A percentile compares a stretch with the other conserved stretches of the same genome.
Evolutionary conservation across 2,888 invertebrate genomes (phyloP).

Genomic region (Gisinianus flammeolus): DNA sequence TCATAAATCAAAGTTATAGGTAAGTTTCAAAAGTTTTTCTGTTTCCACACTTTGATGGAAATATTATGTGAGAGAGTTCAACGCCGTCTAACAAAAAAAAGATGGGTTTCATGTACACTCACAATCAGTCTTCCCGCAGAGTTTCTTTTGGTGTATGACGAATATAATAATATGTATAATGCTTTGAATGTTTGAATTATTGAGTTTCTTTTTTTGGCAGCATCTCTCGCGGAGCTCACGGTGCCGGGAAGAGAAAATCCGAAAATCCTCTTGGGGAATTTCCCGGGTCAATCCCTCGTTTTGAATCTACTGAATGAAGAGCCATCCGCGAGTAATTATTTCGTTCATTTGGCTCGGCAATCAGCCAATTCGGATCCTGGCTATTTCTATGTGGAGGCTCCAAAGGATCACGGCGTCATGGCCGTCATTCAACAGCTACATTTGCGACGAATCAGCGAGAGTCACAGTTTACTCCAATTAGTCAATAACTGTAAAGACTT

Average conservation of each 20-base stretch:
- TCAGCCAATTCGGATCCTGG: conserved; percentile 32
- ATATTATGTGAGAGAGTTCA: too few relatives aligned
- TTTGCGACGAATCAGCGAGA: conserved; percentile 24
- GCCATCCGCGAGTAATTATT: conserved; percentile 23
- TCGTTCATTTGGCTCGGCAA: conserved; percentile 32
- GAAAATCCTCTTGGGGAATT: conserved; percentile 21
- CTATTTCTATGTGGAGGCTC: conserved; percentile 27
- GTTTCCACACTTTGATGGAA: too few relatives aligned
- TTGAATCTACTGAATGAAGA: conserved; percentile 20
- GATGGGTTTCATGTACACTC: too few relatives aligned
- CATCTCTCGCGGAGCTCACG: conserved; percentile 24
- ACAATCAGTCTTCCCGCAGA: too few relatives aligned
- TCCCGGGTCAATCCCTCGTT: conserved; percentile 22
- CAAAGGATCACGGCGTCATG: conserved; percentile 30
- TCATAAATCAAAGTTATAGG: too few relatives aligned
- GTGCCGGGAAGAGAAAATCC: conserved; percentile 33
- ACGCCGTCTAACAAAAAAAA: too few relatives aligned
- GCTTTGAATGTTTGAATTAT: neutral
- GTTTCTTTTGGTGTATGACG: neutral
- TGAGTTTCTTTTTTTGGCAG: conserved; percentile 2
- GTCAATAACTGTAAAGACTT: conserved; percentile 36
- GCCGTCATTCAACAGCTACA: conserved; percentile 34
- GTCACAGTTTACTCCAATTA: conserved; percentile 23
- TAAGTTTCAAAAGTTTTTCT: too few relatives aligned
- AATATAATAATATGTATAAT: neutral